Percentiles rank a stretch among this genome's conserved stretches.
phyloP scores from a whole-genome alignment of 2,113 vertebrate genomes.

The Lophura nycthemera region DNA sequence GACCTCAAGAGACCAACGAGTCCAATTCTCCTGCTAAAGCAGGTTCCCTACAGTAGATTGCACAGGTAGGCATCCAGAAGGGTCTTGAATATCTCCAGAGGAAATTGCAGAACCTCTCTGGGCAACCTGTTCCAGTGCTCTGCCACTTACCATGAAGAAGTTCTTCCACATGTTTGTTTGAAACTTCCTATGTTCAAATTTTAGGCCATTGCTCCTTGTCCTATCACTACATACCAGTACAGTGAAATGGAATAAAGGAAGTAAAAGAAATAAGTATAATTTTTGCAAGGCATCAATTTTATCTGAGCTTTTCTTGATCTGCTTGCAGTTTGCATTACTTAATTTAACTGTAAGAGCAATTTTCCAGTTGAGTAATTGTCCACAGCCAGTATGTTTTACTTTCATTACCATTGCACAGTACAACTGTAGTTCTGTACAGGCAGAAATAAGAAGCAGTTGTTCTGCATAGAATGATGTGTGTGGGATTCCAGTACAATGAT shows the following conservation, averaged over 20 bases:
- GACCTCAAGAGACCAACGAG: no score
- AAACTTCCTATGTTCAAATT: no score
- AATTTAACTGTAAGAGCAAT: background rate
- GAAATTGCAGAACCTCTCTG: no score
- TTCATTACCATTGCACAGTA: background rate
- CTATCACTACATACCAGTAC: background rate
- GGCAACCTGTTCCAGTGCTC: no score
- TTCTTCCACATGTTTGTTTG: no score
- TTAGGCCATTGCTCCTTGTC: no score
- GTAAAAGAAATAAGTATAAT: background rate
- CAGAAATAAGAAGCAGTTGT: background rate
- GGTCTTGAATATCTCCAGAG: no score
- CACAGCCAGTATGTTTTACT: background rate
- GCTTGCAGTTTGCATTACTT: background rate
- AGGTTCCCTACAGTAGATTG: no score
- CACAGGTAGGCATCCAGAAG: no score
- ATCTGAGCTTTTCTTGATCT: background rate
- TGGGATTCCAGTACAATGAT: background rate
- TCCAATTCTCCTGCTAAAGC: no score
- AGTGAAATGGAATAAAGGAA: background rate
- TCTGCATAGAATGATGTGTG: background rate
- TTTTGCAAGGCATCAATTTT: background rate
- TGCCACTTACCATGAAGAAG: no score
- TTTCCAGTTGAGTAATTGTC: background rate
- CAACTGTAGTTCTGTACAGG: background rate